Conservation (phyloP, 53 echinoderm and acorn worm species). For the Glandiceps talaboti region DNA sequence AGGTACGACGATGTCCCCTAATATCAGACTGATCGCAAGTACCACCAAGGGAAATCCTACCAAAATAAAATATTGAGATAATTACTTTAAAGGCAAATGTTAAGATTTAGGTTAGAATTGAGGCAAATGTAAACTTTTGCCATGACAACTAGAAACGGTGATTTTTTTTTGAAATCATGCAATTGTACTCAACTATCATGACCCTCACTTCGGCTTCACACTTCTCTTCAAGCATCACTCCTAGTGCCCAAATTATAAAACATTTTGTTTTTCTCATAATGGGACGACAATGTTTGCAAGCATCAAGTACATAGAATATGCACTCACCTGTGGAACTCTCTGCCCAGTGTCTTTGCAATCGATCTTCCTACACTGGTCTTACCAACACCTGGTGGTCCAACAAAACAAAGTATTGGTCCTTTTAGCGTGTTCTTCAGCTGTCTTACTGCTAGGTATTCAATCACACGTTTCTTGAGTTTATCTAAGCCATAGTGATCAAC, state of each 20-base stretch:
- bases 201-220: too few relatives aligned
- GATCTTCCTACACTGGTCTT: conserved; percentile 96
- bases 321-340: conserved; percentile 79
- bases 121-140: too few relatives aligned
- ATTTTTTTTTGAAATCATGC: too few relatives aligned
- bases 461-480: conserved; percentile 81
- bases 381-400: conserved; percentile 94
- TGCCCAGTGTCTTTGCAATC: conserved; percentile 79
- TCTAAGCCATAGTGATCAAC: conserved; percentile 84
- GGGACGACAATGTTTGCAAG: too few relatives aligned
- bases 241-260: too few relatives aligned
- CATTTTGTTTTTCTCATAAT: background rate
- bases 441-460: conserved; percentile 89
- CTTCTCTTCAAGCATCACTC: too few relatives aligned
- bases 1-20: conserved; percentile 91
- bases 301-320: too few relatives aligned
- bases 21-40: conserved; percentile 92
- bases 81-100: too few relatives aligned
- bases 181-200: too few relatives aligned
- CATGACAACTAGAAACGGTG: too few relatives aligned
- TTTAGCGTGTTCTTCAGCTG: conserved; percentile 92
- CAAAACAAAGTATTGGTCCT: conserved; percentile 88
- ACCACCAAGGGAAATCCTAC: conserved; percentile 89
- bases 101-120: too few relatives aligned
- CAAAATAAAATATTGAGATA: too few relatives aligned